Base-by-base conservation (phyloP, 2,797 vertebrate species). In the Crocidura indochinensis region DNA sequence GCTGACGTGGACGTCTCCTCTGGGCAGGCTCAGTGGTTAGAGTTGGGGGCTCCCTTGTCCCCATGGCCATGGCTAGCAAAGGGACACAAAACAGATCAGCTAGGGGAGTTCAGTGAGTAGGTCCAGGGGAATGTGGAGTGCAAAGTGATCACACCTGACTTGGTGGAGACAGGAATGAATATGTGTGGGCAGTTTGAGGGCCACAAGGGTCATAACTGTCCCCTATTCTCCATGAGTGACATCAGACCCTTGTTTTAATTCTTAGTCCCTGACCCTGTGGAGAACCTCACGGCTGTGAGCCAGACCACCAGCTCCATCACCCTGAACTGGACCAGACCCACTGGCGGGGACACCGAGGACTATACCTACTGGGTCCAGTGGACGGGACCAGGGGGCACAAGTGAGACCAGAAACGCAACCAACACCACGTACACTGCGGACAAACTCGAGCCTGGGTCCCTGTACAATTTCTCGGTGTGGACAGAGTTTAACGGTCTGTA, bases 331-430 rank as follows among this genome's bases (percentile, higher is more conserved):
- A 46, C 11, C 0, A 6, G 0, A 0, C 68, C 91, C 6, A 0
- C 1, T 0, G 20, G 8, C 31, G 46, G n/a, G 9, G 2, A 26
- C 46, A 5, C 0, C 9, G 26, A 2, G 2, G 0, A 9, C 12
- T 68, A 68, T 0, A 67, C 1, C 72, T 90, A 56, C 62, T 6
- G 49, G 62, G 26, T 81, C 20, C 10, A 3, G 27, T 83, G 73
- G 73, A 19, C 4, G 0, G 60, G 27, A 0, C 8, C 0, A 0
- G 4, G 10, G 0, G 10, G 0, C 29, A 4, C 4, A 6, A 8
- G 1, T 2, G 22, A 12, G 17, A 38, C 4, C 38, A 2, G 0
- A 5, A 72, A 0, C 81, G 77, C 56, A 0, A 0, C 1, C 3
- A 0, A 1, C 10, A 65, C 64, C 69, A 17, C 0, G 0, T 9